phyloP scores from a whole-genome alignment of 2,888 invertebrate species.

The Pristionchus fissidentatus region DNA sequence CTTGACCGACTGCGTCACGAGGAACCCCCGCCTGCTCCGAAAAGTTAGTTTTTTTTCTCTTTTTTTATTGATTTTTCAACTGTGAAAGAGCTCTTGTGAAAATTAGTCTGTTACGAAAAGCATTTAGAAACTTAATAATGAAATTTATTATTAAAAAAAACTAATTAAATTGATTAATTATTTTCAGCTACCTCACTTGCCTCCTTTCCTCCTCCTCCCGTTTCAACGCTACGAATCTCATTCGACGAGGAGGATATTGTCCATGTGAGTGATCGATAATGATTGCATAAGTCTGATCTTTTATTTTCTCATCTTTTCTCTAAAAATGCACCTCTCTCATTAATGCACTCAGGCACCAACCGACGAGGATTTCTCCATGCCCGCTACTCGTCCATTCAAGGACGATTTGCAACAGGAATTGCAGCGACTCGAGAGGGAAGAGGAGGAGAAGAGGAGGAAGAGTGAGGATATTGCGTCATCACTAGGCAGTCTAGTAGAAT shows the following conservation, averaged over 20 bases:
- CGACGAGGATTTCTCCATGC: conserved; percentile 38
- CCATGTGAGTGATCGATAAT: conserved; percentile 13
- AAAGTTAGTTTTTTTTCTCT: no score
- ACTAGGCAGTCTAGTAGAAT: no score
- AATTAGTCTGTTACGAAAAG: no score
- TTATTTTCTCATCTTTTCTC: neutral
- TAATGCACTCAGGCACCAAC: neutral
- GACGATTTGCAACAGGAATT: conserved; percentile 19
- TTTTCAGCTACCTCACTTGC: conserved; percentile 10
- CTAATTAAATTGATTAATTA: neutral
- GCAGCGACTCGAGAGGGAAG: conserved; percentile 7
- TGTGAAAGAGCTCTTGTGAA: neutral
- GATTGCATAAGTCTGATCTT: no score
- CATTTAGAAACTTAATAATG: neutral
- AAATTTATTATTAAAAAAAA: neutral
- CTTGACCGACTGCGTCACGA: conserved; percentile 4
- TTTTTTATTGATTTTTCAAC: no score
- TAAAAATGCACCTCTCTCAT: neutral
- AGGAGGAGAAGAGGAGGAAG: neutral
- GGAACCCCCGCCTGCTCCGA: neutral
- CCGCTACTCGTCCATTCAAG: conserved; percentile 1
- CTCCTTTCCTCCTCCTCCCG: conserved; percentile 5
- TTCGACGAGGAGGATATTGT: conserved; percentile 45
- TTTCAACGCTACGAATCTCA: neutral
- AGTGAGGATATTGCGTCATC: neutral